Conservation (phyloP, 2,888 invertebrate species). For the Microctonus brassicae region DNA sequence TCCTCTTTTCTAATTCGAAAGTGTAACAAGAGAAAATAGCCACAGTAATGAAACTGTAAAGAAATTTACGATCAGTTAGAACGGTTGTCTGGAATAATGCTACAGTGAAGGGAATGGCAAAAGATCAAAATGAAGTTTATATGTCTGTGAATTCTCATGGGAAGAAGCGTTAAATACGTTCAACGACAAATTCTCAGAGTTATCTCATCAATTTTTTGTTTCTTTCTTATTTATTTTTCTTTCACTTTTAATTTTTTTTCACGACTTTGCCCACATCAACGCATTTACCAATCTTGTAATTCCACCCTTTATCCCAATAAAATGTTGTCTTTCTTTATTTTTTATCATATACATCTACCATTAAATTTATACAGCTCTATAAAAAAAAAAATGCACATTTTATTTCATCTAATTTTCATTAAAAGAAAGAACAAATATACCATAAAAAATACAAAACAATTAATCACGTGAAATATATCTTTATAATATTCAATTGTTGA, state of each 20-base stretch:
- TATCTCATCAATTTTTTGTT: constrained; percentile 24
- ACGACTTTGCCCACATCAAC: background rate
- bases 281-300: background rate
- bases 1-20: constrained; percentile 9
- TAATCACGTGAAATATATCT: too few species aligned
- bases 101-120: background rate
- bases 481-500: background rate
- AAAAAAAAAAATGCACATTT: background rate
- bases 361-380: background rate
- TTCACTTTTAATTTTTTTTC: background rate
- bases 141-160: background rate
- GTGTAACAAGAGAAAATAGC: constrained; percentile 22
- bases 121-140: background rate
- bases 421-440: too few species aligned
- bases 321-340: too few species aligned
- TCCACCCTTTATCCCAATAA: background rate
- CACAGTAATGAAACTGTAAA: constrained; percentile 50
- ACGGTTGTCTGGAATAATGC: background rate
- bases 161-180: background rate
- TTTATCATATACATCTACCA: background rate
- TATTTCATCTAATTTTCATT: too few species aligned
- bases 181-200: background rate
- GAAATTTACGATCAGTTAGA: constrained; percentile 53
- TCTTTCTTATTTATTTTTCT: constrained; percentile 14
- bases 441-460: background rate